These are phyloP conservation scores for Baccha elongata DNA, from an alignment of 2,888 invertebrate species.

Conservation along the genomic window DNA sequence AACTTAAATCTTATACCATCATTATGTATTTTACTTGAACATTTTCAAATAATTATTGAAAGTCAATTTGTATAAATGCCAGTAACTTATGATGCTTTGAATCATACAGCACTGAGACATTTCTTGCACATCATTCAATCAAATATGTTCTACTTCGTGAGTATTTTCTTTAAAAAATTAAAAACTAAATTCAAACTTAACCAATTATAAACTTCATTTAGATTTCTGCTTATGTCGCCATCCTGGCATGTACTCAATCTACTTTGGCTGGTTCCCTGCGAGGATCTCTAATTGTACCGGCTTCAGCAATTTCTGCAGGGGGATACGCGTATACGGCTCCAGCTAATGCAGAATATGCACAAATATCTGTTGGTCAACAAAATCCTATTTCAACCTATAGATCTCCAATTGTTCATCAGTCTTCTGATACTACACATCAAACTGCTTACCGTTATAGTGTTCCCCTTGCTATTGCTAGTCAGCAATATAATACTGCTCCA, in stretches of 20 bases:
- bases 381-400: neutral
- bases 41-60: too few species aligned
- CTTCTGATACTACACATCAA: too few species aligned
- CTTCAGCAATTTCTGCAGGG: neutral
- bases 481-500: too few species aligned
- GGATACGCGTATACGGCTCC: neutral
- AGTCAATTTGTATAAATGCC: neutral
- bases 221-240: neutral
- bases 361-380: too few species aligned
- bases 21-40: too few species aligned
- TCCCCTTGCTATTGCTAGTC: too few species aligned
- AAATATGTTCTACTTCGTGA: constrained; percentile 31
- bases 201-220: too few species aligned
- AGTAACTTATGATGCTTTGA: neutral
- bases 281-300: too few species aligned
- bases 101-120: neutral
- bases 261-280: neutral
- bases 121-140: neutral
- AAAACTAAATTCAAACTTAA: too few species aligned
- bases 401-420: neutral
- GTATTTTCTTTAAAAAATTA: neutral
- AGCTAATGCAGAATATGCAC: neutral
- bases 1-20: neutral
- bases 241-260: neutral
- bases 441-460: too few species aligned